Base-by-base conservation (phyloP, 1,140 invertebrate genomes). In the Chironomus tepperi region DNA sequence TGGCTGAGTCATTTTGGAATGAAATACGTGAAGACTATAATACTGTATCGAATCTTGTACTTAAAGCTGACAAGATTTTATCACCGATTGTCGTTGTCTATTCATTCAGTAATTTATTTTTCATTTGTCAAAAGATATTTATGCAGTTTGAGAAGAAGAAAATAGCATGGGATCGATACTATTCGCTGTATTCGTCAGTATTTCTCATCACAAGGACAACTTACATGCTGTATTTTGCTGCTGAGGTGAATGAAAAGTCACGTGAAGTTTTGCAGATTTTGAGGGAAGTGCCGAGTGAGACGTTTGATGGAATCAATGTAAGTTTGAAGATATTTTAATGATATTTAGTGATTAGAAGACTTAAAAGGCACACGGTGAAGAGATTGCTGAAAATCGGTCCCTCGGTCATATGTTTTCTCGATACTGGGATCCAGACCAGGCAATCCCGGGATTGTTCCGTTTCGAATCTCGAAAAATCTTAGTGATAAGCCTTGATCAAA, bases 101-200 rank as follows among this genome's bases (percentile, higher is more conserved):
- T 21, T 81, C 81, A 15, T 81, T 80, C 15, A 81, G 81, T 34
- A 82, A 82, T 75, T 76, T 82, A 0, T 82, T 81, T 73, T 82
- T 82, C 10, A 82, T 82, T 74, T 81, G 80, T 76, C 86, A 91
- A 0, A 88, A 91, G 77, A 89, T 88, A 73, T 83, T 92, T 21
- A 87, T 89, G 91, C 92, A 75, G 67, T 67, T 74, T 67, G 16
- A 6, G 9, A 75, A 0, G 7, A 81, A 81, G 75, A 81, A 81
- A 75, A 75, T 82, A 0, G 78, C 80, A 15, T 81, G 80, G 80
- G 78, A 87, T 76, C 85, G 84, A 16, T 75, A 86, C 0, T 89
- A 89, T 76, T 88, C 88, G 75, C 87, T 85, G 77, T 88, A 84
- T 76, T 89, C 88, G 2, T 85, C 89, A 76, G 82, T 86, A 16